A percentile compares a stretch with the other conserved stretches of the same genome.
Conservation (phyloP, 2,113 vertebrate genomes). For the Hoplias malabaricus region DNA sequence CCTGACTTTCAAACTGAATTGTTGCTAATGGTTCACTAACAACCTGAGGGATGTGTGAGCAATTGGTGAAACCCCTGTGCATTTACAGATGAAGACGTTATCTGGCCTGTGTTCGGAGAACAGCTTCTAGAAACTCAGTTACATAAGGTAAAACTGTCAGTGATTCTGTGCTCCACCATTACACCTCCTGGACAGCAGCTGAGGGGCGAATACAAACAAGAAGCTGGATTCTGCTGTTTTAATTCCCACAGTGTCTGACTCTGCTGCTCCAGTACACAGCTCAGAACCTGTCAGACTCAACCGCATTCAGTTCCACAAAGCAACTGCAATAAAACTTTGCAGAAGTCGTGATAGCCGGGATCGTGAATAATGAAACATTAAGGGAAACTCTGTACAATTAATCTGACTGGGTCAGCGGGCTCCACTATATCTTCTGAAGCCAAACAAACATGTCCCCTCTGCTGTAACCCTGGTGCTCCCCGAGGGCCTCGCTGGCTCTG, state of each 20-base stretch:
- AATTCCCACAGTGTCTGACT: too few relatives aligned
- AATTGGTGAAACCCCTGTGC: too few relatives aligned
- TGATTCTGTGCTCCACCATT: not conserved
- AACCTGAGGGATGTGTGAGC: too few relatives aligned
- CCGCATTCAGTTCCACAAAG: not conserved
- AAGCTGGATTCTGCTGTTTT: not conserved
- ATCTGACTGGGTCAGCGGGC: conserved; percentile 30
- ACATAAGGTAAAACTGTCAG: not conserved
- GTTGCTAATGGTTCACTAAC: too few relatives aligned
- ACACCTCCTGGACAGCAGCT: not conserved
- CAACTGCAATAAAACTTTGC: not conserved
- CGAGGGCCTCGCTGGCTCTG: conserved; percentile 11
- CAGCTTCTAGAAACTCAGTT: not conserved
- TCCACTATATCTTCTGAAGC: conserved; percentile 27
- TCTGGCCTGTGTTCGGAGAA: not conserved
- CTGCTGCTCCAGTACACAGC: not conserved
- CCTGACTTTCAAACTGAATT: too few relatives aligned
- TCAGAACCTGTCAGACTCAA: not conserved
- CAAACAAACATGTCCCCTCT: conserved; percentile 35
- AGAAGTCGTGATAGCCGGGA: not conserved
- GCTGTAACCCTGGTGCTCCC: conserved; percentile 34
- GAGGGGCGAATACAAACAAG: not conserved
- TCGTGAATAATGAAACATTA: conserved; percentile 6
- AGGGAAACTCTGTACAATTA: conserved; percentile 37
- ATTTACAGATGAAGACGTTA: not conserved